Base-by-base conservation (phyloP, 2,888 invertebrate species). In the Cephus sareptanus region DNA sequence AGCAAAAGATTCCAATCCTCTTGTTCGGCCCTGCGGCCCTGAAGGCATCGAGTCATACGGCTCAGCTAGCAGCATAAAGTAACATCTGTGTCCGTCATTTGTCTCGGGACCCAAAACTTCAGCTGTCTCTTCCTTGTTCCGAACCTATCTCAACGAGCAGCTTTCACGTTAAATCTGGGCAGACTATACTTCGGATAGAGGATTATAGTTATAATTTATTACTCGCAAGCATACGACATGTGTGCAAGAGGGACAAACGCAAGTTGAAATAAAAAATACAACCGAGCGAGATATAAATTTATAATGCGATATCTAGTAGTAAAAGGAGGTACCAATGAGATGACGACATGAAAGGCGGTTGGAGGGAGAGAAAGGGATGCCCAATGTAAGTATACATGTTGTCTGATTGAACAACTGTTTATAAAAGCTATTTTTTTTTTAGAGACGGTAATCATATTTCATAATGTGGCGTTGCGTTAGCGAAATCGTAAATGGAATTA, bases 141-240 rank as follows among this genome's bases (percentile, higher is more conserved):
- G n/a, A 73, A 76, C 73, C 40, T 76, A 76, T 76, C 73, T 37
- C 71, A 34, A 71, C 56, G 15, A 56, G 56, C 56, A 56, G 23
- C 56, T 56, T 56, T 23, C 1, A 23, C 9, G 56, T 56, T 6
- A 56, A 56, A 23, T 56, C 56, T 56, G 23, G 2, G 15, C 56
- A 23, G 9, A 23, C 56, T 56, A 23, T 40, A 15, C 40, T 56
- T 23, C 23, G 23, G 23, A 23, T 56, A 56, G 2, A 56, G 56
- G 56, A 56, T 9, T 56, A 23, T 56, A 23, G 23, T 56, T 23
- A 56, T 23, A 56, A 56, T 23, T 56, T 56, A 56, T 56, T 56
- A 56, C 9, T 2, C 15, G 4, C 2, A 23, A 23, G 9, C 0
- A 23, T 4, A 56, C 23, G 56, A 56, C 56, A 9, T 2, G 15